Conservation (phyloP, 2,113 vertebrate species). For the Tricholaema leucomelas region DNA sequence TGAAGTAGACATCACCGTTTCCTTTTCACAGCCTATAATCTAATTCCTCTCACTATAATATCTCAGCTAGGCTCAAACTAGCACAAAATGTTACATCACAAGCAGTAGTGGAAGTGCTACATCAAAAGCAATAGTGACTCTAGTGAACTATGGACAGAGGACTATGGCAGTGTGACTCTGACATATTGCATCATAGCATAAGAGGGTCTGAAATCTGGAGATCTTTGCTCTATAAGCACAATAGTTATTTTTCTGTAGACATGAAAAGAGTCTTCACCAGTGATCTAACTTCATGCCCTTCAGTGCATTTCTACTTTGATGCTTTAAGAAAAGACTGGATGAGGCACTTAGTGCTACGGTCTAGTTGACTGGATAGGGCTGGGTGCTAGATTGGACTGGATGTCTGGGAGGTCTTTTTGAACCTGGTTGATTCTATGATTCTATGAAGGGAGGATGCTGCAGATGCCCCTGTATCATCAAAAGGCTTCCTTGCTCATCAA, state of each 20-base stretch:
- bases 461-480: background rate
- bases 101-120: background rate
- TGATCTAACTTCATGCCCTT: background rate
- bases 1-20: too few species aligned
- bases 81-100: fast-evolving
- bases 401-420: too few species aligned
- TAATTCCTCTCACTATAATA: too few species aligned
- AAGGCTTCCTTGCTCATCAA: background rate
- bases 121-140: too few species aligned
- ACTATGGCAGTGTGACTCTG: background rate
- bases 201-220: background rate
- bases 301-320: background rate
- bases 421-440: too few species aligned
- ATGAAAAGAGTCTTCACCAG: background rate
- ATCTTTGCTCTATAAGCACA: background rate
- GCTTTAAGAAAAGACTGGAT: too few species aligned
- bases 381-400: too few species aligned
- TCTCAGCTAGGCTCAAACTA: too few species aligned
- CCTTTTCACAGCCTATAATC: too few species aligned
- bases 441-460: background rate
- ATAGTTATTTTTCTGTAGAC: background rate
- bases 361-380: too few species aligned
- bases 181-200: background rate
- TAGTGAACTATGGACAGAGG: background rate
- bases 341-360: too few species aligned